phyloP scores from a whole-genome alignment of 2,797 vertebrate species.

The Falco biarmicus region DNA sequence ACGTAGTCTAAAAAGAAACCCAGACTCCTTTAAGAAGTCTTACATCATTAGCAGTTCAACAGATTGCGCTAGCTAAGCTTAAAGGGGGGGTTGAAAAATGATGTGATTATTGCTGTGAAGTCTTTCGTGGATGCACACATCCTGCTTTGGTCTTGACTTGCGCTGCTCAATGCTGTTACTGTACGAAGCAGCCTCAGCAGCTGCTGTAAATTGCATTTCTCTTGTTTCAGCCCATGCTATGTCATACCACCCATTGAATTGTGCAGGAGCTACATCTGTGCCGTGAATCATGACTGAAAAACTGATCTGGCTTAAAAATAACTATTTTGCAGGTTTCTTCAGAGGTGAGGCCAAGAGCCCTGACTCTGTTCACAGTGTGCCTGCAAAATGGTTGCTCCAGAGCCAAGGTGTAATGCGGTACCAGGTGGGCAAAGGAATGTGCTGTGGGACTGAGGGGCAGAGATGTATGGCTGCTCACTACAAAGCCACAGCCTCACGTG shows the following conservation, averaged over 20 bases:
- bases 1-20: not conserved
- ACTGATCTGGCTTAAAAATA: not conserved
- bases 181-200: not conserved
- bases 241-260: not conserved
- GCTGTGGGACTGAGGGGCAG: not conserved
- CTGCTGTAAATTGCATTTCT: constrained; percentile 9
- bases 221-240: not conserved
- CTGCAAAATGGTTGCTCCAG: not conserved
- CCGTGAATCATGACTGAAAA: not conserved
- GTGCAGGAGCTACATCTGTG: not conserved
- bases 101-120: not conserved
- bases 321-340: not conserved
- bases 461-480: not conserved
- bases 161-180: not conserved
- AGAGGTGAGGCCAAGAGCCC: not conserved
- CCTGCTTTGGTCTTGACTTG: not conserved
- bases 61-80: not conserved
- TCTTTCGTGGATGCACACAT: not conserved
- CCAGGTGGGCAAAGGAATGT: not conserved
- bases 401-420: accelerated
- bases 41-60: not conserved
- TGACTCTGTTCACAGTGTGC: accelerated
- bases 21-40: not conserved
- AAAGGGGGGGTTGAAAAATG: not conserved
- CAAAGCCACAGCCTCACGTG: not conserved